These are phyloP conservation scores for Buphagus erythrorhynchus DNA, from an alignment of 2,797 vertebrate genomes.

Conservation along the genomic window DNA sequence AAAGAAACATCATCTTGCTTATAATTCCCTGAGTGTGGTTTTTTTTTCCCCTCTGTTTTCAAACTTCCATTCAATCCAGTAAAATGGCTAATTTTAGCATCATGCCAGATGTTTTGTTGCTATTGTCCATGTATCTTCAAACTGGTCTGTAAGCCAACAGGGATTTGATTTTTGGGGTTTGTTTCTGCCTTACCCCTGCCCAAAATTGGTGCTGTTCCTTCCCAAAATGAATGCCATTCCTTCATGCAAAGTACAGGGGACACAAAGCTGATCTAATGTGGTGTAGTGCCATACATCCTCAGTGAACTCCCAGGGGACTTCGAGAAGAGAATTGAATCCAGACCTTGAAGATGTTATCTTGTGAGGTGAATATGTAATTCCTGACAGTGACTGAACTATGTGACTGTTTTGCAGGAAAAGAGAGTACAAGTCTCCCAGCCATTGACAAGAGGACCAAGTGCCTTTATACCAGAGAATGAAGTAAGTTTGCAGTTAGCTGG, in stretches of 20 bases:
- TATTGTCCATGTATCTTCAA: not conserved
- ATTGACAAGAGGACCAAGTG: constrained; percentile 85
- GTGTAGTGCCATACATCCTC: not conserved
- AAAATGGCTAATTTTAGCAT: not conserved
- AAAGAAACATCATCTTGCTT: not conserved
- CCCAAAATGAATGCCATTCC: not conserved
- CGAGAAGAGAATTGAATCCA: not conserved
- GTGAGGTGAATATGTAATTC: not conserved
- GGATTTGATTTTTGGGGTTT: not conserved
- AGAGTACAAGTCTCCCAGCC: constrained; percentile 80
- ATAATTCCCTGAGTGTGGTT: not conserved
- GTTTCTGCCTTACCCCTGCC: not conserved
- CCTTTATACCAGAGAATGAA: constrained; percentile 89
- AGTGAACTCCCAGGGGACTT: not conserved
- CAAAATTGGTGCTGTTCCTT: not conserved
- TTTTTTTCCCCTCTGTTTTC: not conserved
- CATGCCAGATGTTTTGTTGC: not conserved
- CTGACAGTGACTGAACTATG: not conserved
- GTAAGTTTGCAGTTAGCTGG: constrained; percentile 61
- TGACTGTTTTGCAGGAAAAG: constrained; percentile 79
- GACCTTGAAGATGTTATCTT: not conserved
- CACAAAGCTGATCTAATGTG: not conserved
- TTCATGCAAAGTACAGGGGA: not conserved
- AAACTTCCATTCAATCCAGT: not conserved
- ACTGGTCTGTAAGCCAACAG: not conserved